A percentile compares a stretch with the other conserved stretches of the same genome.
Evolutionary conservation across 2,113 vertebrate species (phyloP).

Genomic region (Pionites leucogaster): DNA sequence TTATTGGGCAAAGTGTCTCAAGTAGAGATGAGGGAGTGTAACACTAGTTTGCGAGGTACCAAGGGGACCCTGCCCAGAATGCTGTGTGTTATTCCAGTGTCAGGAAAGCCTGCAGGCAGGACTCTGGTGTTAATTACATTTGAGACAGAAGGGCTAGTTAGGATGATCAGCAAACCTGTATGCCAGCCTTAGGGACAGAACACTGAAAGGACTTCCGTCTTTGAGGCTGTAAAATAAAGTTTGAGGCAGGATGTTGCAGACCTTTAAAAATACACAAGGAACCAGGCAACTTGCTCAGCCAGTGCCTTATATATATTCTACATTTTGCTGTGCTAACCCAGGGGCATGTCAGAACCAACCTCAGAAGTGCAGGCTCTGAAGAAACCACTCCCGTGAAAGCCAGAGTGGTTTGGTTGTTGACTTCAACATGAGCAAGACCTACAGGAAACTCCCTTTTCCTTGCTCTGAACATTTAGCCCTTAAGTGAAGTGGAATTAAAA

Average conservation of each 20-base stretch:
- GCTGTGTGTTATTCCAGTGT: neutral
- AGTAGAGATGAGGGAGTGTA: neutral
- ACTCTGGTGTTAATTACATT: neutral
- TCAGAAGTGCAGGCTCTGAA: neutral
- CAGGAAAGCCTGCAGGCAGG: neutral
- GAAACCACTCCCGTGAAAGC: neutral
- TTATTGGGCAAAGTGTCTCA: neutral
- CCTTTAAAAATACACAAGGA: neutral
- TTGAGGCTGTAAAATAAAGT: neutral
- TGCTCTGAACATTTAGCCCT: constrained; percentile 21
- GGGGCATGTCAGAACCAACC: neutral
- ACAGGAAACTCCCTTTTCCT: neutral
- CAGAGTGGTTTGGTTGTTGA: neutral
- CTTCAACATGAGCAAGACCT: neutral
- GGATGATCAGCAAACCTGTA: neutral
- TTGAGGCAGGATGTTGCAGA: neutral
- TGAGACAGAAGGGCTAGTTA: neutral
- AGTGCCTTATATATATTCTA: neutral
- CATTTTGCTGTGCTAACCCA: neutral
- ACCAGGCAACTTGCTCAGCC: neutral
- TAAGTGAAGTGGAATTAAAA: constrained; percentile 54
- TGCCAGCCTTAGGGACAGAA: neutral
- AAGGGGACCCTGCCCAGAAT: neutral
- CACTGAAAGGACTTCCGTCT: neutral
- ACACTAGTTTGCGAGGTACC: neutral